A percentile compares a stretch with the other conserved stretches of the same genome.
Conservation (phyloP, 2,888 invertebrate genomes). For the Oxyteleia sp. region DNA sequence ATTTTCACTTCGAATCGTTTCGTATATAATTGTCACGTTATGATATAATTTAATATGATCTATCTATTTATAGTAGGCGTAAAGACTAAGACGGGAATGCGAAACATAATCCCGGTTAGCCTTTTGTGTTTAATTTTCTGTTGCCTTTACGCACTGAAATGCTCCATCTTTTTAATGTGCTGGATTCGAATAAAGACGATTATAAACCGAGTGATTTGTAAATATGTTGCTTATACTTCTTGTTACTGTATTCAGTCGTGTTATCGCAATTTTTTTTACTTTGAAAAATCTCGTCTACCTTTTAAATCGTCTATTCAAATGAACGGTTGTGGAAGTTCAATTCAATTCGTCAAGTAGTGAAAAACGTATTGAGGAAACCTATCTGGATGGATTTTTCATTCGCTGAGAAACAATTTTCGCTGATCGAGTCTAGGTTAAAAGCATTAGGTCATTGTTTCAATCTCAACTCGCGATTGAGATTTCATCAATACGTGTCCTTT, state of each 20-base stretch:
- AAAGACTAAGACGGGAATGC: constrained; percentile 82
- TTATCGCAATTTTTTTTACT: constrained; percentile 17
- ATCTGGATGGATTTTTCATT: constrained; percentile 25
- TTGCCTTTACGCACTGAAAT: constrained; percentile 4
- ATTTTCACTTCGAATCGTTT: constrained; percentile 40
- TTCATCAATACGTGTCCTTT: constrained; percentile 8
- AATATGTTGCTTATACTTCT: constrained; percentile 23
- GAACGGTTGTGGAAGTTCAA: background rate
- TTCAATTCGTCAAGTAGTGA: constrained; percentile 19
- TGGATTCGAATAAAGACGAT: constrained; percentile 28
- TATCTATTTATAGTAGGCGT: constrained; percentile 84
- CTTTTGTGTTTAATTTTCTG: constrained; percentile 43
- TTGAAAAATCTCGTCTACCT: constrained; percentile 14
- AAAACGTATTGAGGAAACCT: constrained; percentile 29
- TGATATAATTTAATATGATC: constrained; percentile 80
- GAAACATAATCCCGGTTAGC: constrained; percentile 78
- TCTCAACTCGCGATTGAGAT: background rate
- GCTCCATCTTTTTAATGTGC: constrained; percentile 5
- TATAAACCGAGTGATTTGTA: constrained; percentile 26
- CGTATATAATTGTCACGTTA: constrained; percentile 81
- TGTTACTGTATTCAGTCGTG: constrained; percentile 39
- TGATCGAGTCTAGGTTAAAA: background rate
- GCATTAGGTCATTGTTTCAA: background rate
- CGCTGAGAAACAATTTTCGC: constrained; percentile 4
- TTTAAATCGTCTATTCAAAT: constrained; percentile 12